Evolutionary conservation across 2,113 vertebrate species (phyloP).

Genomic region (Nyctibius bracteatus): DNA sequence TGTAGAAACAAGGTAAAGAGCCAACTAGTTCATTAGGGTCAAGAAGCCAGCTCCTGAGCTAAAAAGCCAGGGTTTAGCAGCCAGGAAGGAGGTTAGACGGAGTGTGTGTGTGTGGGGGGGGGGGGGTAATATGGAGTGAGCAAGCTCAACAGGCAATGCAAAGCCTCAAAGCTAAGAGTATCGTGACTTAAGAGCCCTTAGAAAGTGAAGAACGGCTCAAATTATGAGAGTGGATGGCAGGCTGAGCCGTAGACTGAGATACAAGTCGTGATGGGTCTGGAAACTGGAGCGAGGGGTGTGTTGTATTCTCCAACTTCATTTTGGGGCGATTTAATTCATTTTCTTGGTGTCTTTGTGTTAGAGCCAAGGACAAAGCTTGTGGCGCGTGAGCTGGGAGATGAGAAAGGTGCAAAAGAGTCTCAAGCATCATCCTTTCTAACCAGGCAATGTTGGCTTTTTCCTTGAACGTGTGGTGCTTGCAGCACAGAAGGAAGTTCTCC

Average conservation of each 20-base stretch:
- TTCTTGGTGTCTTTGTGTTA: neutral
- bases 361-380: neutral
- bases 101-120: too few species aligned
- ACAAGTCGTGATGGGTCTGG: neutral
- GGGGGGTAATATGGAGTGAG: neutral
- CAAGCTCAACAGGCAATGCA: neutral
- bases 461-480: neutral
- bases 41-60: neutral
- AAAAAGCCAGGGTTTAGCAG: neutral
- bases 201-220: neutral
- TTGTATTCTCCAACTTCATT: neutral
- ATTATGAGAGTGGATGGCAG: neutral
- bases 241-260: neutral
- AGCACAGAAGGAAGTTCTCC: neutral
- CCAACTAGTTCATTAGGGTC: neutral
- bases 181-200: neutral
- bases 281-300: neutral
- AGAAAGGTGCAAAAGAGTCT: neutral
- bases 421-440: neutral
- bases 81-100: neutral
- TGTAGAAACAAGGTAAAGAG: neutral
- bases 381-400: neutral
- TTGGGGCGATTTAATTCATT: neutral
- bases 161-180: neutral
- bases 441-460: neutral